A percentile compares a stretch with the other conserved stretches of the same genome.
Conservation (phyloP, 2,113 vertebrate species). For the Tetrax tetrax region DNA sequence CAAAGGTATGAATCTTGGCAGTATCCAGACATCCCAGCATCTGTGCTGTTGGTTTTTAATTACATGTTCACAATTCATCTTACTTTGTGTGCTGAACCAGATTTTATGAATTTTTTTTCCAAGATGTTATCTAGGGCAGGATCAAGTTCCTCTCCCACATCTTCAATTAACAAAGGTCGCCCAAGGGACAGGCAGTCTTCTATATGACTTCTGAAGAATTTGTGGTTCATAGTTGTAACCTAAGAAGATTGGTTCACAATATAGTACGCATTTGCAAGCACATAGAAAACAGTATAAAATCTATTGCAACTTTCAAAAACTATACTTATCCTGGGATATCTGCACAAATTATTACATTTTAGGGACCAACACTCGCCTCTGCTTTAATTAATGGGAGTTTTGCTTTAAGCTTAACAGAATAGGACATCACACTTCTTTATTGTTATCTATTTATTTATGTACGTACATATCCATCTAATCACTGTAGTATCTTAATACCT, state of each 20-base stretch:
- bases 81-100: constrained; percentile 83
- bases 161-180: constrained; percentile 83
- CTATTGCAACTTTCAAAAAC: not conserved
- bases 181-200: constrained; percentile 84
- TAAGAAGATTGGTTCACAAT: constrained; percentile 28
- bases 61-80: not conserved
- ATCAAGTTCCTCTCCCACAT: constrained; percentile 86
- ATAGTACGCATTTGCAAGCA: not conserved
- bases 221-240: constrained; percentile 85
- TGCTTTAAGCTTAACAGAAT: not conserved
- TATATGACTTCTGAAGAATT: constrained; percentile 82
- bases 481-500: not conserved
- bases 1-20: not conserved
- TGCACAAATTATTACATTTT: not conserved
- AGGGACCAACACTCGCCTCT: not conserved
- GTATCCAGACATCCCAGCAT: not conserved
- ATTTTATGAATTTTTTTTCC: constrained; percentile 89
- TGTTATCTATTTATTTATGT: not conserved
- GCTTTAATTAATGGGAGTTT: not conserved
- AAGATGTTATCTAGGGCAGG: constrained; percentile 85
- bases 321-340: not conserved
- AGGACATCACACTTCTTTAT: not conserved
- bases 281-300: not conserved
- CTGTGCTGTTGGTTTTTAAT: not conserved
- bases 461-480: not conserved